Conservation (phyloP, 2,888 invertebrate genomes). For the Drosophila demipolita region DNA sequence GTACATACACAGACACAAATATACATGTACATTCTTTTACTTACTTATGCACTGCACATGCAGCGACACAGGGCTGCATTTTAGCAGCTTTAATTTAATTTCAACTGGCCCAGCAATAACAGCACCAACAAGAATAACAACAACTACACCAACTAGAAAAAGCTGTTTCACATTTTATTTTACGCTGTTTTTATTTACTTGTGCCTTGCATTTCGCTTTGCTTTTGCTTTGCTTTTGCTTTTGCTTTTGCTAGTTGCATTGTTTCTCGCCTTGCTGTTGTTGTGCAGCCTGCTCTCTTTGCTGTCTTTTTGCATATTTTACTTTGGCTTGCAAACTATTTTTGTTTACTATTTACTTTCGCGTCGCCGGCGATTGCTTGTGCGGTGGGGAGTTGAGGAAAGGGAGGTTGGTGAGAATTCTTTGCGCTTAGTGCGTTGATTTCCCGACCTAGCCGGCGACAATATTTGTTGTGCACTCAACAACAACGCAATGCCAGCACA, state of each 20-base stretch:
- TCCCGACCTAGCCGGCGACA: slow-evolving; percentile 83
- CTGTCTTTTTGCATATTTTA: slow-evolving; percentile 58
- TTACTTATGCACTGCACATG: slow-evolving; percentile 15
- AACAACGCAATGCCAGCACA: slow-evolving; percentile 52
- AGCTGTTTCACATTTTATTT: slow-evolving; percentile 66
- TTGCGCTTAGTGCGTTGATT: slow-evolving; percentile 69
- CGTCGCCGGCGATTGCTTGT: slow-evolving; percentile 44
- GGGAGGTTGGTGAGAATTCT: slow-evolving; percentile 19
- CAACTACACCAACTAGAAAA: slow-evolving; percentile 34
- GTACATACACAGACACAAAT: background rate
- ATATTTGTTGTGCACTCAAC: slow-evolving; percentile 80
- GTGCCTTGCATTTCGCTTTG: slow-evolving; percentile 30
- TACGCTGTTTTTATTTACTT: slow-evolving; percentile 72
- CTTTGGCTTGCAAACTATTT: slow-evolving; percentile 75
- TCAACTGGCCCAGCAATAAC: slow-evolving; percentile 30
- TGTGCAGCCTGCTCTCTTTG: slow-evolving; percentile 13
- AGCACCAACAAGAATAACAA: slow-evolving; percentile 24
- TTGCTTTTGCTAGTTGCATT: slow-evolving; percentile 22
- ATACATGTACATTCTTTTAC: slow-evolving; percentile 11
- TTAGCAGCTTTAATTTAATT: slow-evolving; percentile 66
- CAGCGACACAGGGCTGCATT: slow-evolving; percentile 36
- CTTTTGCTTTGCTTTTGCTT: slow-evolving; percentile 38
- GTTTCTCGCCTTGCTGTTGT: slow-evolving; percentile 22
- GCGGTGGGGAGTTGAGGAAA: background rate
- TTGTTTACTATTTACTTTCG: slow-evolving; percentile 78